Base-by-base conservation (phyloP, 1,140 invertebrate genomes). In the Cydia strobilella region DNA sequence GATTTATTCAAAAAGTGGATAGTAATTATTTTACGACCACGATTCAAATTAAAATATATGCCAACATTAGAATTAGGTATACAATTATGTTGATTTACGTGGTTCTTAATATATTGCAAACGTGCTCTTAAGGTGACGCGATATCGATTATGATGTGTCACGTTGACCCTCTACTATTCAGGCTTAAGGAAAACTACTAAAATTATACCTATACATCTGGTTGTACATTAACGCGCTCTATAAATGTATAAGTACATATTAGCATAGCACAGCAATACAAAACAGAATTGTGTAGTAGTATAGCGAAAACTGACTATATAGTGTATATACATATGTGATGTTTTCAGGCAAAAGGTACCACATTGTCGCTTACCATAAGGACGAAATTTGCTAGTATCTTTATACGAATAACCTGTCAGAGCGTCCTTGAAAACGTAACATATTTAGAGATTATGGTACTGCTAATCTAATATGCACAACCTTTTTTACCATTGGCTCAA, bases 61-160 rank as follows among this genome's bases (percentile, higher is more conserved):
- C 63, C 15, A 15, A n/a, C 65, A 69, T 69, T 69, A 35, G 31
- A 39, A 69, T 69, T 69, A 69, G 65, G 15, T 39, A 69, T 42
- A 69, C 31, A 39, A 42, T 69, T 39, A 69, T 39, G 65, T 39
- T 42, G 65, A 69, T 69, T 69, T 69, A 69, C 31, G 31, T 69
- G n/a, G 65, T 42, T 69, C 2, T 35, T 69, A 69, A 69, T 69
- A 42, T 39, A 69, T 69, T 39, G 31, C 65, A 69, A 69, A 69
- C 65, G 31, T 69, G 31, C 31, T 39, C 65, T 39, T 35, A 39
- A 39, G 35, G 65, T 69, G 65, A 69, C 31, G 65, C 65, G 31
- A 69, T 69, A 69, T 69, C 65, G 65, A 69, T 69, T 69, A 69
- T 35, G 65, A 69, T 39, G 65, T 69, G 65, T 69, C 65, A 69